Evolutionary conservation across 2,113 vertebrate species (phyloP), one percentile per base, ranked within the genome.

Genomic region (Xyliphius kryptos): DNA sequence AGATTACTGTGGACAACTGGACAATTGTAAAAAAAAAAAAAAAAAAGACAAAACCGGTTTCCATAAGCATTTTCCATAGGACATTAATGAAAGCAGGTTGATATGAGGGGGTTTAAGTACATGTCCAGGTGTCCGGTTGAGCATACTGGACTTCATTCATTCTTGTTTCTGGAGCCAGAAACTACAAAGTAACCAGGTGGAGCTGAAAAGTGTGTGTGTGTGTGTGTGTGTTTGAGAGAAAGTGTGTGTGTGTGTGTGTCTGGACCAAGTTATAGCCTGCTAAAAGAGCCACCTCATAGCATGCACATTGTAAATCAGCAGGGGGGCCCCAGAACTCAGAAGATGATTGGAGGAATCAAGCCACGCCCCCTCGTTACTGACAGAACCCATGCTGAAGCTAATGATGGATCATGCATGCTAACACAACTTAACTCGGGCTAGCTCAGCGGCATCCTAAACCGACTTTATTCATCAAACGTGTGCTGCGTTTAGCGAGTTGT

Each of bases 281-380:
- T 85, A 79, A 83, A 85, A 79, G 66, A 64, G 75, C 78, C 80
- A 84, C 82, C 83, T 83, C 74, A 82, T 78, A 83, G 69, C 72
- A 73, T 68, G 62, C 81, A 81, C 76, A 43, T 15, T 57, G 58
- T 55, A 68, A 68, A 70, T 66, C 71, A 62, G 56, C 53, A 72
- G 66, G 66, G 21, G 63, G 70, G n/a, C 65, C 60, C 48, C 63
- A 6, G 64, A 67, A 57, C 64, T 49, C 36, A 62, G 50, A 53
- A 67, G 48, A 54, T 51, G 58, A 70, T 74, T 74, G 68, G 72
- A 22, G 54, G 54, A 59, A 14, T n/a, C 48, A 63, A 48, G 60
- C 72, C 55, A 63, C 66, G 17, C 72, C 67, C 49, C 63, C 68
- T 70, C 60, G 61, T 74, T 70, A 74, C 68, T 60, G 55, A 40